Evolutionary conservation across 2,888 invertebrate species (phyloP).

Genomic region (Cataglyphis cursor): DNA sequence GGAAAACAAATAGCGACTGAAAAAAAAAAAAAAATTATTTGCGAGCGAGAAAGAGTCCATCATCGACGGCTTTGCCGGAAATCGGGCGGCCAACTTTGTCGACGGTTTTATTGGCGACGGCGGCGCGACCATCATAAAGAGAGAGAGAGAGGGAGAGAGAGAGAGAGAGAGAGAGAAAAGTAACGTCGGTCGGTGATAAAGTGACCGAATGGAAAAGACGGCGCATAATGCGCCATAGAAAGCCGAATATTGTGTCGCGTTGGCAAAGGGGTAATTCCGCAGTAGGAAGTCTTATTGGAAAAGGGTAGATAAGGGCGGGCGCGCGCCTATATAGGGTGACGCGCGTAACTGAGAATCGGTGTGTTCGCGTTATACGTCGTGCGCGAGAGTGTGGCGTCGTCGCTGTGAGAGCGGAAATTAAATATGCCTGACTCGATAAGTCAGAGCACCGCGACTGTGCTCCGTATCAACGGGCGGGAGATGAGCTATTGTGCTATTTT

Average conservation of each 20-base stretch:
- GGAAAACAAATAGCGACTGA: slow-evolving; percentile 28
- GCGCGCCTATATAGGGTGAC: slow-evolving; percentile 43
- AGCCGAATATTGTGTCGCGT: slow-evolving; percentile 79
- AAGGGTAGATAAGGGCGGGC: slow-evolving; percentile 85
- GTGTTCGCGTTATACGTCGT: slow-evolving; percentile 43
- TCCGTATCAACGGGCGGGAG: slow-evolving; percentile 84
- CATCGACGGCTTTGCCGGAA: slow-evolving; percentile 46
- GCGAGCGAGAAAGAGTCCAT: slow-evolving; percentile 43
- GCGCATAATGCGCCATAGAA: slow-evolving; percentile 80
- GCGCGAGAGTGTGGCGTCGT: slow-evolving; percentile 57
- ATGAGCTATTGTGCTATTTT: slow-evolving; percentile 86
- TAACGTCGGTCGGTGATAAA: slow-evolving; percentile 61
- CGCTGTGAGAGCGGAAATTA: slow-evolving; percentile 84
- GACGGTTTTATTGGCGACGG: slow-evolving; percentile 58
- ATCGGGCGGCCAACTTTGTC: slow-evolving; percentile 53
- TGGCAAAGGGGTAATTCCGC: slow-evolving; percentile 83
- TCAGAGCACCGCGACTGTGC: slow-evolving; percentile 82
- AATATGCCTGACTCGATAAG: slow-evolving; percentile 87
- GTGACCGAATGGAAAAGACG: slow-evolving; percentile 67
- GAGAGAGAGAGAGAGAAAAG: slow-evolving; percentile 15
- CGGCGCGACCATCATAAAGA: slow-evolving; percentile 31
- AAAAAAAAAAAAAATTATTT: slow-evolving; percentile 32
- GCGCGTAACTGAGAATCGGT: slow-evolving; percentile 53
- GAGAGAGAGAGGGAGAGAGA: slow-evolving; percentile 55
- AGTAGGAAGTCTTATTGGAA: slow-evolving; percentile 85